A percentile compares a stretch with the other conserved stretches of the same genome.
Evolutionary conservation across 2,113 vertebrate species (phyloP).

Genomic region (rabbit (Oryctolagus cuniculus)): mOryCun1.1 NC_091439.1:40324001-40324500

Average conservation of each 20-base stretch:
- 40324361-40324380: not conserved
- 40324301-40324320: not conserved
- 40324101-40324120: not conserved
- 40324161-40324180: constrained; percentile 24
- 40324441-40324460: not conserved
- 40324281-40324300: not conserved
- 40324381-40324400: not conserved
- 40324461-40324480: not conserved
- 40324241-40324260: too few species aligned
- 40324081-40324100: not conserved
- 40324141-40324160: not conserved
- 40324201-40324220: not conserved
- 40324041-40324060: not conserved
- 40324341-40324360: not conserved
- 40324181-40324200: not conserved
- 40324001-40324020: not conserved
- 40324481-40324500: not conserved
- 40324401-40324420: not conserved
- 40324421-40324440: not conserved
- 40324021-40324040: not conserved
- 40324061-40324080: not conserved
- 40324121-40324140: constrained; percentile 23
- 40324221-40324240: not conserved
- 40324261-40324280: not conserved
- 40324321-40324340: not conserved